Base-by-base conservation (phyloP, 2,113 vertebrate genomes). In the Spilogale gracilis region DNA sequence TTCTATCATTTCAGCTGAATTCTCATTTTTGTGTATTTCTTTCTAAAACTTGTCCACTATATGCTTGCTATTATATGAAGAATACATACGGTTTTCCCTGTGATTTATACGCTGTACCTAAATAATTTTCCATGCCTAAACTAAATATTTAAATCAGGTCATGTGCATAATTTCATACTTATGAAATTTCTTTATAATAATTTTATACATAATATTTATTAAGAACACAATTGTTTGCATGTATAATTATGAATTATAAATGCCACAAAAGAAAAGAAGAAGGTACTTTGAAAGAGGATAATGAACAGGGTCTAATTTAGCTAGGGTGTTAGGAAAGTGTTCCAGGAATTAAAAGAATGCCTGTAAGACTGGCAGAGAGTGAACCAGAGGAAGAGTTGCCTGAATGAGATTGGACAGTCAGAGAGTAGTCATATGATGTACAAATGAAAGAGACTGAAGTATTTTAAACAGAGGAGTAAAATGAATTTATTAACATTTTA, bases 21-120 rank as follows among this genome's bases (percentile, higher is more conserved):
- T 92, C 58, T 88, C 43, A 82, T 67, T 95, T 88, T 95, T 92
- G 20, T 6, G 17, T 60, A 85, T 92, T 88, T 27, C 52, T 91
- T 81, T 91, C 56, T 87, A 94, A 81, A 74, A 60, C 52, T 78
- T 83, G 60, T 60, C 67, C 50, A 83, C 52, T 88, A 61, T 48
- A 60, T 83, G 13, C 67, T 80, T 92, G 32, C 16, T 43, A 38
- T 48, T 32, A 32, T 52, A 23, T 67, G 27, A 88, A 54, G 16
- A 63, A 18, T n/a, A 52, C 48, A 23, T 81, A 60, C 78, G 63
- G 52, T 89, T 92, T 69, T 89, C 13, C 76, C 45, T 52, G 45
- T 65, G 58, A 69, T 60, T 60, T 67, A 60, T 63, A 92, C 73
- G 79, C n/a, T 87, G 67, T 54, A 43, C 25, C 21, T 45, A 74